Conservation (phyloP, 2,888 invertebrate species). For the Alloscopus bannaensis region DNA sequence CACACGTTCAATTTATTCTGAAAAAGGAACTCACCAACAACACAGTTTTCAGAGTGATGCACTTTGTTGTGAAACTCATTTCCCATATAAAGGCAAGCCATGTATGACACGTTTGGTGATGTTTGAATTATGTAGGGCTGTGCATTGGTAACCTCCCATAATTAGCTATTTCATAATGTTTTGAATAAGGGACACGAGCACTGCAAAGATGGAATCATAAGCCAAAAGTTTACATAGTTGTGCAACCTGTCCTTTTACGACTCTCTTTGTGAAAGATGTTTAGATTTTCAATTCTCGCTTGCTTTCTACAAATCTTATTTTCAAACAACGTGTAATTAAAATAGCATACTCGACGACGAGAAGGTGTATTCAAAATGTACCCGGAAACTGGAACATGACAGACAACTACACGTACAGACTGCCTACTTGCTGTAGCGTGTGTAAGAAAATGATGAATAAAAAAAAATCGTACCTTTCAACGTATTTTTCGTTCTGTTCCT, state of each 20-base stretch:
- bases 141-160: not conserved
- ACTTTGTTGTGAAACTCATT: constrained; percentile 40
- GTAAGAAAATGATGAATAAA: not conserved
- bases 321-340: not conserved
- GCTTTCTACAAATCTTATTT: not conserved
- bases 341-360: constrained; percentile 6
- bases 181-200: no score
- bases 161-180: not conserved
- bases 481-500: not conserved
- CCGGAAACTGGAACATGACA: no score
- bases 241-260: not conserved
- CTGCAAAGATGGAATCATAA: not conserved
- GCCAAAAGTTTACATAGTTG: not conserved
- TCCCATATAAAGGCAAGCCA: constrained; percentile 27
- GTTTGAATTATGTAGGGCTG: not conserved
- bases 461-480: constrained; percentile 35
- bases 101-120: not conserved
- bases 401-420: no score
- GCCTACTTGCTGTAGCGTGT: no score
- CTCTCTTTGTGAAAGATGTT: not conserved
- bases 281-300: not conserved
- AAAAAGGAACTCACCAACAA: constrained; percentile 24
- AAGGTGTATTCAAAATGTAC: no score
- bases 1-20: constrained; percentile 23
- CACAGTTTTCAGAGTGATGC: constrained; percentile 4